phyloP scores from a whole-genome alignment of 2,113 vertebrate species.

The Pteronura brasiliensis region DNA sequence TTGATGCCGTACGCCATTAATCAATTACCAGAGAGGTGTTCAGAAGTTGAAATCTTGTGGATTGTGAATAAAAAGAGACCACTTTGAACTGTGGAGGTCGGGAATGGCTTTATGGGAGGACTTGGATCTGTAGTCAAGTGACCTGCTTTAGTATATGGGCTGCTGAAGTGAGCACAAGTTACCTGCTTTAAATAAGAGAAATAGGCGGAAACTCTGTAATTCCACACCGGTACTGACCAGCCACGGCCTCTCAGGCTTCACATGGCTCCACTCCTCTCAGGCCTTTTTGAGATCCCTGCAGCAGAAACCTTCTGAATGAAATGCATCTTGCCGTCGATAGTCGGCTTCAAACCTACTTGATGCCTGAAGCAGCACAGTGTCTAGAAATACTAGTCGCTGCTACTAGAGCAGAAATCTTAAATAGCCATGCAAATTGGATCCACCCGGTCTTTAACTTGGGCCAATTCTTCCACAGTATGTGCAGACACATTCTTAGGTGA shows the following conservation, averaged over 20 bases:
- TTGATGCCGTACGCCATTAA: neutral
- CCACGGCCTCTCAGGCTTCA: neutral
- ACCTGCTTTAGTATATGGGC: neutral
- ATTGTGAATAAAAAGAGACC: neutral
- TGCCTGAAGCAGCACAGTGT: conserved; percentile 59
- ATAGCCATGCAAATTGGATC: conserved; percentile 74
- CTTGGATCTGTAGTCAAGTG: neutral
- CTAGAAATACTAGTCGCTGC: conserved; percentile 70
- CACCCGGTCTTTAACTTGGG: conserved; percentile 73
- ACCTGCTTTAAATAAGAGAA: neutral
- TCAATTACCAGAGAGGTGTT: neutral
- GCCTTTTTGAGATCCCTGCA: neutral
- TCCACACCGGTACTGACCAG: neutral
- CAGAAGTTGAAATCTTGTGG: neutral
- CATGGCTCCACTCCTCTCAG: conserved; percentile 44
- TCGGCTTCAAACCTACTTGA: conserved; percentile 43
- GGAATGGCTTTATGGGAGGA: neutral
- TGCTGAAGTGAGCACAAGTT: neutral
- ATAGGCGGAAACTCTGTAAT: neutral
- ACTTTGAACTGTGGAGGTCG: neutral
- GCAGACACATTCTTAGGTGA: conserved; percentile 71
- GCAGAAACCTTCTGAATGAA: conserved; percentile 65
- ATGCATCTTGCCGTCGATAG: conserved; percentile 36
- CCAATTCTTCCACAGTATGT: conserved; percentile 72
- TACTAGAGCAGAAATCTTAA: conserved; percentile 75